phyloP scores from a whole-genome alignment of 53 echinoderm and acorn worm species.

The Holothuria leucospilota region DNA sequence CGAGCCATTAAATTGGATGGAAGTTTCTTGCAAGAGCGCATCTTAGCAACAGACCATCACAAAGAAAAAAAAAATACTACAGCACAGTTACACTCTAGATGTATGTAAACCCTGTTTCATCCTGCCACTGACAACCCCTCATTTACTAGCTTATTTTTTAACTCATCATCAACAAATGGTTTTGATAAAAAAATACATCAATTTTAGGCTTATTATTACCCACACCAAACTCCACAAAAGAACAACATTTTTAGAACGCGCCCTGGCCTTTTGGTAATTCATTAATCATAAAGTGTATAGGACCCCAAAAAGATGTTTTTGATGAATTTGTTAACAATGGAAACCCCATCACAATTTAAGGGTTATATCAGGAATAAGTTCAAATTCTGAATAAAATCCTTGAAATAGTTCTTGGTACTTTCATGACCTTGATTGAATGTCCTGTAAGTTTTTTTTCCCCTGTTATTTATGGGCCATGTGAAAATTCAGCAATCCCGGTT shows the following conservation, averaged over 20 bases:
- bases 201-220: constrained; percentile 56
- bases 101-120: neutral
- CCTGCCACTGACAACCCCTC: constrained; percentile 41
- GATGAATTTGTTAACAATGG: constrained; percentile 74
- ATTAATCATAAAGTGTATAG: constrained; percentile 51
- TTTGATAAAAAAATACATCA: constrained; percentile 49
- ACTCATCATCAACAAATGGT: constrained; percentile 64
- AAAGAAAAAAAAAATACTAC: constrained; percentile 52
- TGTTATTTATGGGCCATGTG: too few species aligned
- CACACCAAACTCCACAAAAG: constrained; percentile 65
- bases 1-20: constrained; percentile 67
- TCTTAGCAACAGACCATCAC: constrained; percentile 66
- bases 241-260: constrained; percentile 47
- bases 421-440: constrained; percentile 14
- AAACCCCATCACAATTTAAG: constrained; percentile 72
- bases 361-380: constrained; percentile 25
- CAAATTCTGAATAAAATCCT: neutral
- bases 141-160: constrained; percentile 22
- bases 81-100: constrained; percentile 31
- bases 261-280: constrained; percentile 60
- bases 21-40: constrained; percentile 46
- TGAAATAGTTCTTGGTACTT: constrained; percentile 12
- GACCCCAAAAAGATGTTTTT: constrained; percentile 63
- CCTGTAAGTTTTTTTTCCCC: neutral
- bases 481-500: neutral